These are phyloP conservation scores for Magallana ariakensis DNA, from an alignment of 1,140 invertebrate genomes.

Conservation along the genomic window DNA sequence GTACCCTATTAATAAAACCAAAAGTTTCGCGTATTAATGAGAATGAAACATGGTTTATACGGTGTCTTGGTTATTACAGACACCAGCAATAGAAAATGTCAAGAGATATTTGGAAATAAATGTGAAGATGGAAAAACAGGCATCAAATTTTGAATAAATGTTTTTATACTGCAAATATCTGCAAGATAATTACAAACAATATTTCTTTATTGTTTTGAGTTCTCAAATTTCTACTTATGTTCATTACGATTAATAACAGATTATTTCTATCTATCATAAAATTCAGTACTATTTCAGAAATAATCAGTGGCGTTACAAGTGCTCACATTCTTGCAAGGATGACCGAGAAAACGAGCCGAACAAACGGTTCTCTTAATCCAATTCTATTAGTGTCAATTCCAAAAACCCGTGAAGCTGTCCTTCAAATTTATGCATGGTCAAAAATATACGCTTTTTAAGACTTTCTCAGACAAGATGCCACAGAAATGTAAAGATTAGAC, in stretches of 20 bases:
- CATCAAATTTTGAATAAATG: too few species aligned
- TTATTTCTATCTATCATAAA: too few species aligned
- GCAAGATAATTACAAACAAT: too few species aligned
- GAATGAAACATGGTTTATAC: not conserved
- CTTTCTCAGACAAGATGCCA: constrained; percentile 33
- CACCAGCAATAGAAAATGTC: not conserved
- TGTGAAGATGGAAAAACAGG: too few species aligned
- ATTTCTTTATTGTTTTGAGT: too few species aligned
- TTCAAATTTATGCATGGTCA: constrained; percentile 19
- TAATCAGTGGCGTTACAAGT: too few species aligned
- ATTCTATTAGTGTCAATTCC: constrained; percentile 19
- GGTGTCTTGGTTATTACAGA: not conserved
- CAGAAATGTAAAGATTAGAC: constrained; percentile 17
- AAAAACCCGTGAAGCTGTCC: constrained; percentile 28
- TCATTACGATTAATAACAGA: too few species aligned
- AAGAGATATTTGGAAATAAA: too few species aligned
- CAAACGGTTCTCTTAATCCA: not conserved
- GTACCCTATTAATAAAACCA: constrained; percentile 6
- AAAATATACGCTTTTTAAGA: constrained; percentile 24
- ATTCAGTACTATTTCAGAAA: too few species aligned
- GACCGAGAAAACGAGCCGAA: not conserved
- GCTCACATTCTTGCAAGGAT: not conserved
- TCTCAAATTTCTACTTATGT: too few species aligned
- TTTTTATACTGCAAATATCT: too few species aligned
- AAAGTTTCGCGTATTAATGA: not conserved